Base-by-base conservation (phyloP, 2,113 vertebrate genomes). In the Ondatra zibethicus region DNA sequence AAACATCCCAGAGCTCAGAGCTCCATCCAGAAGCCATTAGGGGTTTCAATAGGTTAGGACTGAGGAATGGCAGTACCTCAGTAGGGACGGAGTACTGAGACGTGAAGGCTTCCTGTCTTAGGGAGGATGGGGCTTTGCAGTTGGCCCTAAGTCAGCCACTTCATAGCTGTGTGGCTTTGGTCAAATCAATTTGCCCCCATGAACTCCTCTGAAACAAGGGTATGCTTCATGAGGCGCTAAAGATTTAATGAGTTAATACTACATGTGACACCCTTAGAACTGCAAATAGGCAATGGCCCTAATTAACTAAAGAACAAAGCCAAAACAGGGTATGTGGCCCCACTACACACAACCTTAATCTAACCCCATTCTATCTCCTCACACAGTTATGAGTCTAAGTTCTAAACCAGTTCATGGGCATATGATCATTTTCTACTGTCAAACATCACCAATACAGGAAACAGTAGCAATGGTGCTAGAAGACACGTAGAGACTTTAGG, bases 261-360 rank as follows among this genome's bases (percentile, higher is more conserved):
- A 72, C 87, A 27, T n/a, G 58, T 0, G 6, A 86, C 63, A 50
- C 81, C 75, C 70, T 88, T 73, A 92, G 50, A 85, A 91, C 45
- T 87, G 75, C 16, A 88, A 95, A 23, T 55, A 85, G n/a, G 72
- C 11, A 42, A 63, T 52, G 42, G n/a, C 66, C 84, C 12, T 92
- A 75, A 70, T 47, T 50, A 61, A 84, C 39, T 68, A 39, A 21
- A 95, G 72, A 94, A 81, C 55, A 73, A 45, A 42, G 73, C 47
- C 93, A 93, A 92, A 96, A 87, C 10, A 97, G 88, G 70, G 70
- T 80, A 55, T 86, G 42, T 76, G 88, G 14, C 75, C 29, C 70
- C 66, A 33, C 65, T 61, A 73, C 27, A 92, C 27, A 52, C 25
- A 7, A 19, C 42, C 42, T 80, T 77, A 27, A 45, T 63, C 75